Base-by-base conservation (phyloP, 2,888 invertebrate genomes). In the Bruchidius siliquastri region DNA sequence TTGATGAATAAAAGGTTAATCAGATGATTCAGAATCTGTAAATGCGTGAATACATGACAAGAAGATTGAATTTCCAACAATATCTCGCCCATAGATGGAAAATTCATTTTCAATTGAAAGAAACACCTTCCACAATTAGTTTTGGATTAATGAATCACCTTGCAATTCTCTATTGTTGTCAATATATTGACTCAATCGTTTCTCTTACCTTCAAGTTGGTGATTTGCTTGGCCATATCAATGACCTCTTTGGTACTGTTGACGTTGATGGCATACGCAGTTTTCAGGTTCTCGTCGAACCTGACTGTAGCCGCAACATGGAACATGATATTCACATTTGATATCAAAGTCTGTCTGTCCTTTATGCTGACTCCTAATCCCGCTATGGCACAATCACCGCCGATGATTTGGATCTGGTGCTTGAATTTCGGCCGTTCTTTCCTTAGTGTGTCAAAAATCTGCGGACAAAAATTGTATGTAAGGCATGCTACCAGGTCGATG, bases 301-400 rank as follows among this genome's bases (percentile, higher is more conserved):
- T 91, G 4, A 98, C 95, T 0, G 97, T 97, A 0, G 98, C 98
- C 0, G 98, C 98, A 10, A 94, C 93, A 83, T 98, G 96, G 85
- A 98, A 93, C 10, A 92, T 89, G 74, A 92, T 86, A 80, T 92
- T 88, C 70, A 94, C 91, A 84, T 93, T 91, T 3, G 91, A 89
- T 0, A 87, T 87, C 2, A 93, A 85, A 76, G 87, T 88, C 79
- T 90, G 88, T 77, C 92, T 89, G 81, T 93, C 92, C 6, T 87
- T 86, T 0, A 89, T 83, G 0, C 88, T 89, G 30, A 93, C 85
- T 0, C 93, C 93, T 2, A 94, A 86, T 0, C 91, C 92, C 0
- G 91, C 89, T 0, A 90, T 86, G 18, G 90, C 89, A 78, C 92
- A 92, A 85, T 94, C 93, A 0, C 93, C 93, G 0, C 90, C 87